Evolutionary conservation across 2,888 invertebrate species (phyloP), one percentile per base, ranked within the genome.

Genomic region (Antitype chi): DNA sequence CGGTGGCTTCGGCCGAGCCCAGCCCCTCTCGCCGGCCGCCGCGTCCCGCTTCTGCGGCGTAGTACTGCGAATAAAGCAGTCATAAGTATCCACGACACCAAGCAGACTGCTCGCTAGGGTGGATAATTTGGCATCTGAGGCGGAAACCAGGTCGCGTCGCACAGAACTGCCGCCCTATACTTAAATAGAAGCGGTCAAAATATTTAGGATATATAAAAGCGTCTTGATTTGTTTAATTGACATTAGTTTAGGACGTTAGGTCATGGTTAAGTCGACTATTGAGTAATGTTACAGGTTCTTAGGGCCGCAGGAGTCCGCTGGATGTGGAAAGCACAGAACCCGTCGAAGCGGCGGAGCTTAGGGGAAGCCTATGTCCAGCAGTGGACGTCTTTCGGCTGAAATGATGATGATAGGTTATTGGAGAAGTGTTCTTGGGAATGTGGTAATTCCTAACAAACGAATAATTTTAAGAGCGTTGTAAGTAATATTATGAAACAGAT

Each of bases 1-100:
- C 99, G 0, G 99, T 99, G n/a, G 99, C 99, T 95, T 99, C 99
- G 0, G 99, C 99, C 0, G 99, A 99, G 63, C 99, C 99, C 97
- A 99, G 99, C 0, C 99, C 99, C 93, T 99, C 99, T 71, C 99
- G 97, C 28, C 98, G 97, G 9, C 97, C 95, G 2, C 98, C 97
- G 60, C 98, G 97, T 1, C 98, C 97, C 68, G 97, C 97, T 88
- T 97, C 98, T 90, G 97, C 88, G 90, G 97, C 81, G 96, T 97
- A 95, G 91, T 98, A 98, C 97, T 98, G 93, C 87, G 86, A 88
- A 72, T 15, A 43, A 75, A 71, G 66, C 63, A 38, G 38, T 38
- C 38, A 67, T 25, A n/a, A 72, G 13, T 28, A 25, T 62, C 11
- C 20, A 47, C n/a, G 17, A 47, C 32, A 23, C 23, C 43, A 47